Evolutionary conservation across 2,113 vertebrate genomes (phyloP).

Genomic region (Penelope pileata): DNA sequence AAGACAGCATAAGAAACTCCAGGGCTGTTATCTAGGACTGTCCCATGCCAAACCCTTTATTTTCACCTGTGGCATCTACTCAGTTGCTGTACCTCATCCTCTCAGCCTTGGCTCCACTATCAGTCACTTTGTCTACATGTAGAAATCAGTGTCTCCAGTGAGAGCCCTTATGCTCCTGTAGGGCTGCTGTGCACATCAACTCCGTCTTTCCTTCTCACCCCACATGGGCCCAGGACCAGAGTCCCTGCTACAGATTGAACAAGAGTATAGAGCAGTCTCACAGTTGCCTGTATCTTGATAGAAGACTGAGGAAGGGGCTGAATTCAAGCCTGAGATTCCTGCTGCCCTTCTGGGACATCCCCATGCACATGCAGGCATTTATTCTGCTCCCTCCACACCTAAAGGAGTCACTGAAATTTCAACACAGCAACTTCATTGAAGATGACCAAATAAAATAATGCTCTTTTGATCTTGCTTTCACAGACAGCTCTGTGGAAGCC

Average conservation of each 20-base stretch:
- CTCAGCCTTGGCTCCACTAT: background rate
- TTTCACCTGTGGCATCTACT: background rate
- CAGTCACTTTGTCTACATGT: background rate
- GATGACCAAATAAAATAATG: background rate
- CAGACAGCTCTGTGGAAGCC: background rate
- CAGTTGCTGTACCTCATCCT: accelerated
- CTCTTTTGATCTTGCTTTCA: background rate
- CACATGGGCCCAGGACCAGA: background rate
- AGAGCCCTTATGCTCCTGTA: background rate
- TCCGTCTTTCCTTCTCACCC: background rate
- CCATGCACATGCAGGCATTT: background rate
- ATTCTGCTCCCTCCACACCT: background rate
- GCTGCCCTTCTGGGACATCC: background rate
- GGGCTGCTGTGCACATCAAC: background rate
- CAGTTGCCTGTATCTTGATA: background rate
- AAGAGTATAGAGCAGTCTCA: background rate
- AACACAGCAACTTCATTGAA: background rate
- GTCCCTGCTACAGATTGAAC: background rate
- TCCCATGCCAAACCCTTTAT: background rate
- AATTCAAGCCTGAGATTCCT: background rate
- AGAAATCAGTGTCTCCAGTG: background rate
- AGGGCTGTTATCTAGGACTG: background rate
- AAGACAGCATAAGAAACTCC: background rate
- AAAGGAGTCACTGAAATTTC: background rate
- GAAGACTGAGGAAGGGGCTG: background rate